These are phyloP conservation scores for Chymomyza procnemis DNA, from an alignment of 2,888 invertebrate genomes.

Conservation along the genomic window DNA sequence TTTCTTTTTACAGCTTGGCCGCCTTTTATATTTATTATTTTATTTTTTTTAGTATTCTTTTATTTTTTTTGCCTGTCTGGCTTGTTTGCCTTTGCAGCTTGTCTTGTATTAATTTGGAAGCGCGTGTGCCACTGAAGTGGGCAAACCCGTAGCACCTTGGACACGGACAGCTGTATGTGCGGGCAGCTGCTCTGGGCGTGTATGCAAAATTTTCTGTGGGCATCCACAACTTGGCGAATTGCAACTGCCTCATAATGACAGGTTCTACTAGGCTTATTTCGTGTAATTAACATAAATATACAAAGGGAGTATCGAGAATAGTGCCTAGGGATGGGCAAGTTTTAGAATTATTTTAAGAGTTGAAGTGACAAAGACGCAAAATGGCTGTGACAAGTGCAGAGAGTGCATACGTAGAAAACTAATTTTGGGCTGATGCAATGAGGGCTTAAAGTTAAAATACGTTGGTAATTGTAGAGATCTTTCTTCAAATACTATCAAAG, in stretches of 20 bases:
- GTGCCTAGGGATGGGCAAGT: background rate
- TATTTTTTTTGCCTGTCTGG: background rate
- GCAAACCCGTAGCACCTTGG: background rate
- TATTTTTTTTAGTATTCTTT: background rate
- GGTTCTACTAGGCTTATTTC: background rate
- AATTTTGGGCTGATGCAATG: too few relatives aligned
- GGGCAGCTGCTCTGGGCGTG: background rate
- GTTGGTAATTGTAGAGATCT: too few relatives aligned
- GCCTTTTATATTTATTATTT: background rate
- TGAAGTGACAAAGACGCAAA: too few relatives aligned
- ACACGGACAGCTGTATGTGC: background rate
- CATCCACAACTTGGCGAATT: background rate
- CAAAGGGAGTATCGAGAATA: too few relatives aligned
- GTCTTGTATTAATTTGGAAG: background rate
- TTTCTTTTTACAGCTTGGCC: background rate
- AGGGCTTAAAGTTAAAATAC: too few relatives aligned
- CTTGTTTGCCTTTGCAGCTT: background rate
- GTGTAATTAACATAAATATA: background rate
- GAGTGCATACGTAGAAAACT: too few relatives aligned
- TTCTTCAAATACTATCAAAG: too few relatives aligned
- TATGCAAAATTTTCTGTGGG: background rate
- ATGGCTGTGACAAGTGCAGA: too few relatives aligned
- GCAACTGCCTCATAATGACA: background rate
- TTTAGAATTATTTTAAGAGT: background rate
- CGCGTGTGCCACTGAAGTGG: background rate